A percentile compares a stretch with the other conserved stretches of the same genome.
These are phyloP conservation scores for Siderastrea radians DNA, from an alignment of 92 coral and sea anemone species.

Conservation along the genomic window DNA sequence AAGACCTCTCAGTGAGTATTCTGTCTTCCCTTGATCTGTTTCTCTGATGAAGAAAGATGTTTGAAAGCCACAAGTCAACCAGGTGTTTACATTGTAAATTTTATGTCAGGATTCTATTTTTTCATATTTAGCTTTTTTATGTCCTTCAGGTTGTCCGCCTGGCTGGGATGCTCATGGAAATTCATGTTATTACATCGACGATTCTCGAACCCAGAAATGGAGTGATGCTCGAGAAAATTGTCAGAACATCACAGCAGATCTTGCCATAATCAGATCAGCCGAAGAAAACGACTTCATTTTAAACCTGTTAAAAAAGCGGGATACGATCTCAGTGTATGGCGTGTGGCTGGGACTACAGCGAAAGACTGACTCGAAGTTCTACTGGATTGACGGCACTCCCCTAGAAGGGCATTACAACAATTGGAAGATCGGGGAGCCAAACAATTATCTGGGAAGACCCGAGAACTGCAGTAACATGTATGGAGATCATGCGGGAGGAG, in stretches of 20 bases:
- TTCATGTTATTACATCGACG: not conserved
- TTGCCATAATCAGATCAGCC: not conserved
- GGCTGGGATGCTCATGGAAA: not conserved
- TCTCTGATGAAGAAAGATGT: no score
- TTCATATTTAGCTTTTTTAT: not conserved
- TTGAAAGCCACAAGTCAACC: no score
- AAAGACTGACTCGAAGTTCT: not conserved
- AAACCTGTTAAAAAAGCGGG: not conserved
- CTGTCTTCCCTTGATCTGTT: no score
- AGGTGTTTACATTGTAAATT: not conserved
- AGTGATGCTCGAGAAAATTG: not conserved
- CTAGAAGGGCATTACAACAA: not conserved
- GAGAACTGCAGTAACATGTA: not conserved
- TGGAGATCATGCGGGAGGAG: not conserved
- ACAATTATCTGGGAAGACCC: not conserved
- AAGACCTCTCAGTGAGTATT: no score
- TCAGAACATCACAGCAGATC: not conserved
- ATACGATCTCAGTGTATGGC: not conserved
- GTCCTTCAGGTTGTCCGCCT: not conserved
- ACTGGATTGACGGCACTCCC: constrained; percentile 15
- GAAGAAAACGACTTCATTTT: not conserved
- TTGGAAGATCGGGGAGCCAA: constrained; percentile 5
- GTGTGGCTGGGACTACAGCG: constrained; percentile 2
- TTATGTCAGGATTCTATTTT: not conserved
- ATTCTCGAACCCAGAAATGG: not conserved